These are phyloP conservation scores for Hymenopus coronatus DNA, from an alignment of 2,888 invertebrate species.

Conservation along the genomic window DNA sequence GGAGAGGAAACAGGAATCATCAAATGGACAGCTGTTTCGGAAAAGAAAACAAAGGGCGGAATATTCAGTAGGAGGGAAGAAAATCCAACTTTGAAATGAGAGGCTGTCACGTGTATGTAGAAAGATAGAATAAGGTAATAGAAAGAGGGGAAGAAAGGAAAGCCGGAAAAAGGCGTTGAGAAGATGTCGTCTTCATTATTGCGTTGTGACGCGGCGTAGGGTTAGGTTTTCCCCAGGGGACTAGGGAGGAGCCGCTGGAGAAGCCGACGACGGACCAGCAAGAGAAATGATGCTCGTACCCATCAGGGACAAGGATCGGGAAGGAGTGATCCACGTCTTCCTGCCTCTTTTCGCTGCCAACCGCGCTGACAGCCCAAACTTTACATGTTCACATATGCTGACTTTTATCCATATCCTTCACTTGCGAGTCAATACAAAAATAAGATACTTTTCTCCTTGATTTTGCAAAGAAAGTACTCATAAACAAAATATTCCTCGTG, in stretches of 20 bases:
- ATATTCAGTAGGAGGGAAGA: background rate
- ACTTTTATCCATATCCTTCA: too few species aligned
- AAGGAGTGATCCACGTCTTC: constrained; percentile 19
- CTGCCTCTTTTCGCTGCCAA: background rate
- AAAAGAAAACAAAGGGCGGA: background rate
- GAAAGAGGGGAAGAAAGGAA: background rate
- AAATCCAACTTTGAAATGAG: constrained; percentile 9
- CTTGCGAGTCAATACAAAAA: too few species aligned
- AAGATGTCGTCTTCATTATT: constrained; percentile 18
- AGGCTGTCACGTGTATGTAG: background rate
- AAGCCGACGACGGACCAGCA: background rate
- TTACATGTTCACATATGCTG: too few species aligned
- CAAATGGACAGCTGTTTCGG: background rate
- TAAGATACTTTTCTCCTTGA: too few species aligned
- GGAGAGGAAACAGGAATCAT: background rate
- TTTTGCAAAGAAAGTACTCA: too few species aligned
- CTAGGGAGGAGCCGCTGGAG: background rate
- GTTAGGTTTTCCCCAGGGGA: background rate
- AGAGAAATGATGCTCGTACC: constrained; percentile 15
- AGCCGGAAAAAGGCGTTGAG: constrained; percentile 10
- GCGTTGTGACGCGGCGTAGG: background rate
- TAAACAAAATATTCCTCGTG: too few species aligned
- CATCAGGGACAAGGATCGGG: constrained; percentile 13
- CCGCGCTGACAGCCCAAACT: background rate
- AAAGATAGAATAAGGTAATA: constrained; percentile 11